Evolutionary conservation across 2,888 invertebrate genomes (phyloP), one percentile per base, ranked within the genome.

Genomic region (Polydesmus complanatus): DNA sequence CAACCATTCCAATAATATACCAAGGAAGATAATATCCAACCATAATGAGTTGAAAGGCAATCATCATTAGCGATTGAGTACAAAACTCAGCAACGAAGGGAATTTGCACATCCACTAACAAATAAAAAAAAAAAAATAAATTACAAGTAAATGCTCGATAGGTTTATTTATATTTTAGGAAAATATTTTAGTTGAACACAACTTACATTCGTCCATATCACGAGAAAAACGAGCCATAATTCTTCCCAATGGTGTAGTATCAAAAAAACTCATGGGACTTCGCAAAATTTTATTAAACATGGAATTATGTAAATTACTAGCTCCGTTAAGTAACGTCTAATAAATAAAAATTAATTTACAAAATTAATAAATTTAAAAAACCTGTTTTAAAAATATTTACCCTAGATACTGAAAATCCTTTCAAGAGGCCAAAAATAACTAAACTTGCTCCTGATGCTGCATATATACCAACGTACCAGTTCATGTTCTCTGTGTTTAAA

Each of bases 21-120:
- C 59, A 59, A 2, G 89, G 89, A 19, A 60, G 25, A 26, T 54
- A 54, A 25, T 27, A 26, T 22, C 87, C 86, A 75, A 94, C 91
- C 65, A 93, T 88, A 73, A 86, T 82, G 67, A 92, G 74, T 25
- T 89, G 92, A 60, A 89, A 89, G 69, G 90, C 73, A 53, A 93
- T 90, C 84, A 75, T 71, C 63, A 78, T 68, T 48, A 76, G 66
- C 56, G 77, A 75, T 69, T 77, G 78, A 14, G 78, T 65, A 60
- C 79, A 75, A 61, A 77, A 74, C 68, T 80, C 79, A 53, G 75
- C 69, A 47, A 75, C 73, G 67, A 77, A 74, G 1, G 80, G 79
- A 55, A 80, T 71, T 23, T 75, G 71, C 11, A 74, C 74, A 67
- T 78, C 78, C 67, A 77, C 75, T 77, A 67, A 11, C 26, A 51